Base-by-base conservation (phyloP, 2,888 invertebrate species). In the Cotesia congregata region DNA sequence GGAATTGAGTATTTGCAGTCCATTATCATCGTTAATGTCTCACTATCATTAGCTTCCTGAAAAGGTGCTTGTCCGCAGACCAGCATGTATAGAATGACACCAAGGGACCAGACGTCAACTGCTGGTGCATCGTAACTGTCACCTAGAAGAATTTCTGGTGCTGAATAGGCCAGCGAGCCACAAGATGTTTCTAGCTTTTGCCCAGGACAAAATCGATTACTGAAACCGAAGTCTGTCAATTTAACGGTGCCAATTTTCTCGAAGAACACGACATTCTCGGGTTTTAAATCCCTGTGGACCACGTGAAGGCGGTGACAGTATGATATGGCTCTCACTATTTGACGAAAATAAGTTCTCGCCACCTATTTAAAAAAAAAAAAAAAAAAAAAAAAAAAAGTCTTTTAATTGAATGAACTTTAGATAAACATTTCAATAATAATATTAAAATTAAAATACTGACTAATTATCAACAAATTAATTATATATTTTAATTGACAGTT, bases 251-350 rank as follows among this genome's bases (percentile, higher is more conserved):
- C 98, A 85, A 97, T 92, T 91, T 98, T 97, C 90, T 98, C 97
- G 90, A 99, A 99, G 91, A 99, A 99, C 71, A 99, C 98, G 78
- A 99, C 99, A 92, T 99, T 99, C 91, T 99, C 99, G 12, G 99
- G 99, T 91, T 99, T 99, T 82, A 99, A 92, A 91, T 99, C 99
- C 82, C 99, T 93, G 87, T 96, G 96, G 15, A 95, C 91, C 39
- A 95, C 95, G 88, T 95, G 94, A 81, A 96, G 92, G 91, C 97
- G 95, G 91, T 99, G 99, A 91, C 99, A 99, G 90, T 98, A 97
- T 82, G 97, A 96, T 89, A 99, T 99, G 83, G 99, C 99, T 85
- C 97, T 94, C 79, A 99, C 97, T 88, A 99, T 99, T 93, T 99
- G 96, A 80, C 95, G 93, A 90, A 99, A 99, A 91, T 99, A 99